Base-by-base conservation (phyloP, 2,888 invertebrate genomes). In the Auanema sp. region DNA sequence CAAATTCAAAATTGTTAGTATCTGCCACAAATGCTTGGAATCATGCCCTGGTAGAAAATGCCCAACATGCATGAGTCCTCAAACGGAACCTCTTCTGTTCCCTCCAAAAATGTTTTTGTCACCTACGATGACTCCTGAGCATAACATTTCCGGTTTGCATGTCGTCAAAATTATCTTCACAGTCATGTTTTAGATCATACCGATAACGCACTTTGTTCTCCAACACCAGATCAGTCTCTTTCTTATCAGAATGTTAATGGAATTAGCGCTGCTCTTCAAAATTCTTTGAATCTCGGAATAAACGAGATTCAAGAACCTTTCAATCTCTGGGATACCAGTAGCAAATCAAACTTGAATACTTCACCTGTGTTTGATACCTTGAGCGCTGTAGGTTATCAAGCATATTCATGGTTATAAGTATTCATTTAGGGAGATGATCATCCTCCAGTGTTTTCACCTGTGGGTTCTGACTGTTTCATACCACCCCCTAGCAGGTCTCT, bases 31-130 rank as follows among this genome's bases (percentile, higher is more conserved):
- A 8, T 33, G 33, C 33, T 33, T 33, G 33, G 33, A 33, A 33
- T 33, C 33, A 33, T 33, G 33, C 33, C 33, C 33, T 33, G 33
- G 33, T 57, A 51, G 42, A 8, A 56, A 4, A 47, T 33, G n/a
- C 49, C 60, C 8, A 57, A 65, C 43, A 65, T 57, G n/a, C 18
- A 60, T 21, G 60, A 60, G 25, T 14, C 14, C 41, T n/a, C 54
- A 33, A 6, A 40, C 23, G 5, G n/a, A 41, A 12, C 33, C 40
- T 18, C 59, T 53, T 11, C 52, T 42, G 23, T 60, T 52, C 53
- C 51, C 51, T 16, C 24, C 42, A 41, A 52, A 60, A 44, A 52
- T 60, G 59, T 60, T 60, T 33, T 53, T 42, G n/a, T 60, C 59
- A n/a, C 59, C 59, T 0, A 51, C 44, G 43, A 43, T 42, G 23